Evolutionary conservation across 2,797 vertebrate genomes (phyloP), one percentile per base, ranked within the genome.

Genomic region (Fistularia tabacaria): DNA sequence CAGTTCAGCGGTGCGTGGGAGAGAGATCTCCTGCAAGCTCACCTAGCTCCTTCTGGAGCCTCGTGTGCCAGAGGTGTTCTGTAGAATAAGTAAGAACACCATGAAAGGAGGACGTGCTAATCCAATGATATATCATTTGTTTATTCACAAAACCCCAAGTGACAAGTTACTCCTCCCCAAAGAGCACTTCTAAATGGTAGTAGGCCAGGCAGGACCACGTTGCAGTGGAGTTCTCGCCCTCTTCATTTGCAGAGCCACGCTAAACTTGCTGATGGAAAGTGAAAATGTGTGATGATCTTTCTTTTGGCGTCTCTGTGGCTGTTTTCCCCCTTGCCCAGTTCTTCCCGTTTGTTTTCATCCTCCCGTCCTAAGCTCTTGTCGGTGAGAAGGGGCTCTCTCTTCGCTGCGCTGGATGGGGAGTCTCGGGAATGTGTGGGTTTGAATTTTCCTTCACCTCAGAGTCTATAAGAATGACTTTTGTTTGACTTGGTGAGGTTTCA

Each of bases 401-500:
- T 76, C 83, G 79, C 73, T 65, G 53, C 11, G 65, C 70, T 77
- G 62, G 63, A 66, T 66, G n/a, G 64, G 55, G 70, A 79, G 76
- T 81, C 66, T 39, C 66, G 79, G 78, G 82, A 83, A 64, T 51
- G 62, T 81, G 79, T 79, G 85, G 86, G 74, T 88, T 88, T 88
- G 81, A 82, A 81, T 82, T 86, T 83, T 74, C 76, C 74, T 81
- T 80, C 81, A 75, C 66, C 72, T 82, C 74, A 53, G 56, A 75
- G 74, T 82, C 85, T 73, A 74, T 71, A 77, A 73, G 74, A 82
- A 80, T 81, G 69, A 84, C 76, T 81, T 60, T 66, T 90, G 81
- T 89, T 90, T 90, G 78, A 85, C 66, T 90, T 90, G 89, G 88
- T 85, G 66, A 66, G 46, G 57, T 77, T 90, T 90, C 88, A 85